These are phyloP conservation scores for Pseudomugil gertrudae DNA, from an alignment of 2,797 vertebrate genomes.

Conservation along the genomic window DNA sequence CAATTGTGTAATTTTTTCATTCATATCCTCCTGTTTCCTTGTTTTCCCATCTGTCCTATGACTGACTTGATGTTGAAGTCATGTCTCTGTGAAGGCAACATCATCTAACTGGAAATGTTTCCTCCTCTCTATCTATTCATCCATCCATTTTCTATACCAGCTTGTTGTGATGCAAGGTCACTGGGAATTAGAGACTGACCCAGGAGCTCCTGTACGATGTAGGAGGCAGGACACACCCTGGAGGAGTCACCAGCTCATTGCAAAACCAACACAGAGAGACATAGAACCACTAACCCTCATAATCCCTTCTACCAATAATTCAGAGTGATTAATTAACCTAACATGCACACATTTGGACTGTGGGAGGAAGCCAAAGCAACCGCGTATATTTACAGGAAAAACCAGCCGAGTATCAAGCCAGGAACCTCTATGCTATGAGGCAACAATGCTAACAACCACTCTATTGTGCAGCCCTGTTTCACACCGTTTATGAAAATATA, in stretches of 20 bases:
- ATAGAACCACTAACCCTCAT: background rate
- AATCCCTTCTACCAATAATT: background rate
- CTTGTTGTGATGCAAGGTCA: background rate
- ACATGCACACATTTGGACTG: background rate
- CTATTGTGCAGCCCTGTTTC: background rate
- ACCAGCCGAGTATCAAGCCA: background rate
- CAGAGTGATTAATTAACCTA: background rate
- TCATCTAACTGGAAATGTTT: background rate
- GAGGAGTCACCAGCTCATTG: background rate
- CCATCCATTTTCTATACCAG: background rate
- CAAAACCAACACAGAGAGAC: background rate
- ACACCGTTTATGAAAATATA: background rate
- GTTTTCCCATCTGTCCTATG: background rate
- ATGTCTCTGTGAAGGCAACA: background rate
- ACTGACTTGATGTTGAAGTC: slow-evolving; percentile 1
- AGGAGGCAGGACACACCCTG: background rate
- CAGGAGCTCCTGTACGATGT: background rate
- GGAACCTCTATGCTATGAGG: background rate
- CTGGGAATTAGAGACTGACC: too few relatives aligned
- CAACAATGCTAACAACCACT: background rate
- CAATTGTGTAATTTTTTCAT: background rate
- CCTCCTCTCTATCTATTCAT: background rate
- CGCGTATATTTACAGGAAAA: background rate
- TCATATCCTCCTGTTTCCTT: background rate
- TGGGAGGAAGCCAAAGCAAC: background rate